phyloP scores from a whole-genome alignment of 2,113 vertebrate genomes.

The Sakesphorus luctuosus region DNA sequence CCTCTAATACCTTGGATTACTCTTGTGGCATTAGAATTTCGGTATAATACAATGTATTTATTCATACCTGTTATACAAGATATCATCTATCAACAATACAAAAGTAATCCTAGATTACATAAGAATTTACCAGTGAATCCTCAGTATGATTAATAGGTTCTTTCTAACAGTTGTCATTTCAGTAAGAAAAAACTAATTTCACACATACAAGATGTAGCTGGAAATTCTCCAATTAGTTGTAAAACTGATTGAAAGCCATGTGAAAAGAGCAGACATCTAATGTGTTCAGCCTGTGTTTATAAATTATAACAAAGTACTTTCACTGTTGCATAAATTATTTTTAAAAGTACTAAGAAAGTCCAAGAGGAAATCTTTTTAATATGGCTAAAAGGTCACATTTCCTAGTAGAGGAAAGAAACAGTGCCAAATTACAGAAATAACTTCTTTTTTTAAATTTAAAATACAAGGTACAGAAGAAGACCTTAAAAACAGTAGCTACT shows the following conservation, averaged over 20 bases:
- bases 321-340: neutral
- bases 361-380: slow-evolving; percentile 72
- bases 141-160: neutral
- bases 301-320: neutral
- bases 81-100: neutral
- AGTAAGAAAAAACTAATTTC: neutral
- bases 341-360: neutral
- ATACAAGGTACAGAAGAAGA: neutral
- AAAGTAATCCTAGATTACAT: slow-evolving; percentile 18
- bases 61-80: neutral
- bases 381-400: slow-evolving; percentile 77
- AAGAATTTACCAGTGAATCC: neutral
- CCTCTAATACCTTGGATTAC: neutral
- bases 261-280: neutral
- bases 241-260: neutral
- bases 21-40: neutral
- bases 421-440: slow-evolving; percentile 43
- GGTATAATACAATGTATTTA: neutral
- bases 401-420: slow-evolving; percentile 79
- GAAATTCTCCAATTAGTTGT: neutral
- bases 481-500: slow-evolving; percentile 26
- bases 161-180: neutral
- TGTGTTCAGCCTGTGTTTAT: neutral
- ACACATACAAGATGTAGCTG: neutral
- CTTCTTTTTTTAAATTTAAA: neutral